phyloP scores from a whole-genome alignment of 2,888 invertebrate species.

The Platynereis dumerilii region DNA sequence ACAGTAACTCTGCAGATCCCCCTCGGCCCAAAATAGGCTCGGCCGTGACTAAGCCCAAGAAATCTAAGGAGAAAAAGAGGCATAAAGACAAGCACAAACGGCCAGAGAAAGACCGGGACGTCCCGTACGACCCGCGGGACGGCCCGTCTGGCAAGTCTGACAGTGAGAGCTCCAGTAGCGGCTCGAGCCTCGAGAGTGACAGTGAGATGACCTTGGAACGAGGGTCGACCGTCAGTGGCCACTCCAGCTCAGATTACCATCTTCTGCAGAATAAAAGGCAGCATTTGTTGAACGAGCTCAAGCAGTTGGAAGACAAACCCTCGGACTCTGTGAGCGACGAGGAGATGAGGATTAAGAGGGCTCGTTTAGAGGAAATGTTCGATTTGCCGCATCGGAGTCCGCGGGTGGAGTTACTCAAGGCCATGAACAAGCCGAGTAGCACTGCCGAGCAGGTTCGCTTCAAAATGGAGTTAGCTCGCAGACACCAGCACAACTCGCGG shows the following conservation, averaged over 20 bases:
- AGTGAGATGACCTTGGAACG: neutral
- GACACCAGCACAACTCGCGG: too few species aligned
- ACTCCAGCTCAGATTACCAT: constrained; percentile 4
- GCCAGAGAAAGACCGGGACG: neutral
- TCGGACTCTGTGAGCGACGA: too few species aligned
- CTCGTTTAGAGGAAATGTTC: too few species aligned
- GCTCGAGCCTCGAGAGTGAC: neutral
- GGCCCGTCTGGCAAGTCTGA: constrained; percentile 2
- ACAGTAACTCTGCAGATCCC: neutral
- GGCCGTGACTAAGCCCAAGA: neutral
- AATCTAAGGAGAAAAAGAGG: neutral
- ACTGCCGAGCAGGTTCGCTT: too few species aligned
- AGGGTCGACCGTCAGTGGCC: neutral
- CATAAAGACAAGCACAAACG: neutral
- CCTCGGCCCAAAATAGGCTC: constrained; percentile 1
- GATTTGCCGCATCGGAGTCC: too few species aligned
- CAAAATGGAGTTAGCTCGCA: too few species aligned
- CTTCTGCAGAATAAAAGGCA: constrained; percentile 53
- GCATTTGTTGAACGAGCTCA: constrained; percentile 55
- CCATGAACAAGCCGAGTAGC: too few species aligned
- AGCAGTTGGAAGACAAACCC: constrained; percentile 41
- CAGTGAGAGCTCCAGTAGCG: neutral
- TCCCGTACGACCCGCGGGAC: neutral
- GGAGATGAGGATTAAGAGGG: too few species aligned
- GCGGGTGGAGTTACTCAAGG: too few species aligned